Conservation (phyloP, 2,888 invertebrate species). For the Coronaproctus castanopsis region DNA sequence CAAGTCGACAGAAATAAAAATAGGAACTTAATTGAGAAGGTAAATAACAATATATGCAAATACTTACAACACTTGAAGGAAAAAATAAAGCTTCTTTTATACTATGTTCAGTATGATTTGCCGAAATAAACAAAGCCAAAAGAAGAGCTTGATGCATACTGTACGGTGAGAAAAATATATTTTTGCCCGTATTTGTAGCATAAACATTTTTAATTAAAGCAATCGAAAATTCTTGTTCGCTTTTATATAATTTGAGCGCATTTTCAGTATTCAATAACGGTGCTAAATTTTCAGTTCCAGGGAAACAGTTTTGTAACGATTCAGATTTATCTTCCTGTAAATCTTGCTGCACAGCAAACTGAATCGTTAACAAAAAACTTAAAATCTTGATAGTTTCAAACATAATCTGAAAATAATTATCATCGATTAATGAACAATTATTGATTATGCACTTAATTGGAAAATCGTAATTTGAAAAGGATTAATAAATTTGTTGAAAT, state of each 20-base stretch:
- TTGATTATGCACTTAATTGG: too few species aligned
- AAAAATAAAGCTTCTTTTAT: conserved; percentile 41
- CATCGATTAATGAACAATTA: too few species aligned
- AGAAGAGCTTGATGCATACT: conserved; percentile 61
- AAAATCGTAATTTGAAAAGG: too few species aligned
- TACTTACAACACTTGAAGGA: conserved; percentile 34
- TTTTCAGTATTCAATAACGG: neutral
- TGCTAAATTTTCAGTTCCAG: neutral
- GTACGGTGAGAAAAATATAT: conserved; percentile 73
- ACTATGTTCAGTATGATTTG: conserved; percentile 44
- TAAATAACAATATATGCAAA: too few species aligned
- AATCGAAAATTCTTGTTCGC: conserved; percentile 15
- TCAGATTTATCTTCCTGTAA: conserved; percentile 2
- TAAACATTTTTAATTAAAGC: conserved; percentile 13
- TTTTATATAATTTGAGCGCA: conserved; percentile 5
- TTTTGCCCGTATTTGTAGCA: conserved; percentile 24
- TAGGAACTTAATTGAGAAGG: too few species aligned
- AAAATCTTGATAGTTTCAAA: neutral
- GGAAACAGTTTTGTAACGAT: conserved; percentile 5
- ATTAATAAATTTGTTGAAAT: too few species aligned
- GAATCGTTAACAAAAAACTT: neutral
- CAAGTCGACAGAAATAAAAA: too few species aligned
- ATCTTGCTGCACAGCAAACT: neutral
- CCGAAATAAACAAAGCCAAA: conserved; percentile 57
- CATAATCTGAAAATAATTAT: too few species aligned